phyloP scores from a whole-genome alignment of 2,888 invertebrate species.

The Thymelicus sylvestris region DNA sequence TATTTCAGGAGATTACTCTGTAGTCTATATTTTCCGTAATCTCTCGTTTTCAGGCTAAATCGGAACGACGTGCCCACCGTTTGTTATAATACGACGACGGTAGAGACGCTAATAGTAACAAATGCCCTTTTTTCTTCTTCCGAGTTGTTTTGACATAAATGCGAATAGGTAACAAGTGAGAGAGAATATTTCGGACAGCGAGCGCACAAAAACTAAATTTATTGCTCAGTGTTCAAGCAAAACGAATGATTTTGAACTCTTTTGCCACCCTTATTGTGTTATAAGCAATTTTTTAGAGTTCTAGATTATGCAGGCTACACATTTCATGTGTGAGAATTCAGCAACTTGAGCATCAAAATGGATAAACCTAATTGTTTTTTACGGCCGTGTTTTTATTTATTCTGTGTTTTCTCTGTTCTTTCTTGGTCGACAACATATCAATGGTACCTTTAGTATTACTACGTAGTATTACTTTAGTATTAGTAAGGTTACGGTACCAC shows the following conservation, averaged over 20 bases:
- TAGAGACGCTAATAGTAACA: conserved; percentile 32
- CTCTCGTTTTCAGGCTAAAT: conserved; percentile 19
- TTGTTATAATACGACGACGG: conserved; percentile 32
- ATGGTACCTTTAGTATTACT: too few relatives aligned
- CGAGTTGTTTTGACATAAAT: conserved; percentile 32
- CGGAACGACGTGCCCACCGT: conserved; percentile 23
- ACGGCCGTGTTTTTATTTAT: too few relatives aligned
- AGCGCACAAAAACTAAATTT: conserved; percentile 13
- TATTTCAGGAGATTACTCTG: background rate
- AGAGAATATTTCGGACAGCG: conserved; percentile 22
- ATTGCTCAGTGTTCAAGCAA: conserved; percentile 1
- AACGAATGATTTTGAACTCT: background rate
- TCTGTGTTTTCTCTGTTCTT: too few relatives aligned
- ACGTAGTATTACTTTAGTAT: too few relatives aligned
- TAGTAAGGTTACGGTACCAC: too few relatives aligned
- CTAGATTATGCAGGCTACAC: too few relatives aligned
- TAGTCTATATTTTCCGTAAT: conserved; percentile 16
- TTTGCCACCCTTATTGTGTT: background rate
- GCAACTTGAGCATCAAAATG: too few relatives aligned
- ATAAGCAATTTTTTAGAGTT: too few relatives aligned
- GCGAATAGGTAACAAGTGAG: conserved; percentile 25
- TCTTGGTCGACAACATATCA: too few relatives aligned
- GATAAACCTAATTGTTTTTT: too few relatives aligned
- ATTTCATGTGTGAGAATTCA: too few relatives aligned
- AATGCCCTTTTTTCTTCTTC: conserved; percentile 31